A percentile compares a stretch with the other conserved stretches of the same genome.
phyloP scores from a whole-genome alignment of 2,888 invertebrate species.

The Dorcus hopei region DNA sequence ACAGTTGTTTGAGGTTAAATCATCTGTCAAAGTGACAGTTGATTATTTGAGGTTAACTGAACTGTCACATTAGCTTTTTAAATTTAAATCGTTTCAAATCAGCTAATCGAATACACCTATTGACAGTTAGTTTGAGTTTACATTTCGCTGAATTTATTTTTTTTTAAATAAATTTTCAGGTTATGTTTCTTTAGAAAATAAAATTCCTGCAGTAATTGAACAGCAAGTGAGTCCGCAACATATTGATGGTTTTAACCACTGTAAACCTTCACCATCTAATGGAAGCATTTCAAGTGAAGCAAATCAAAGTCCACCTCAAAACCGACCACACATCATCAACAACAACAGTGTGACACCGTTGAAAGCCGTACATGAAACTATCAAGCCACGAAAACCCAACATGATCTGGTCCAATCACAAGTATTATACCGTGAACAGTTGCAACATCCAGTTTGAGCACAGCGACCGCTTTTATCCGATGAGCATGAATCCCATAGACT shows the following conservation, averaged over 20 bases:
- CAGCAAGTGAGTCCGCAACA: too few relatives aligned
- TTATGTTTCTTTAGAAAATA: too few relatives aligned
- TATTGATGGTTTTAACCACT: not conserved
- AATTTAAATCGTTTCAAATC: too few relatives aligned
- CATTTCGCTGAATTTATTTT: too few relatives aligned
- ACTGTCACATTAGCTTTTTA: too few relatives aligned
- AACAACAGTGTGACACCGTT: not conserved
- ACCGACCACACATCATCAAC: not conserved
- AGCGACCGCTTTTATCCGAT: slow-evolving; percentile 44
- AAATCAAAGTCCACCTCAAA: not conserved
- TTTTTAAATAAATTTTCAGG: too few relatives aligned
- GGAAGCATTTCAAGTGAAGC: not conserved
- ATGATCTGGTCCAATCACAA: slow-evolving; percentile 33
- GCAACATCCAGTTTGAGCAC: slow-evolving; percentile 35
- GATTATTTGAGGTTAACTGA: too few relatives aligned
- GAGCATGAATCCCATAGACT: slow-evolving; percentile 39
- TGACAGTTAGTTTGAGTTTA: too few relatives aligned
- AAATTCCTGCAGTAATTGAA: too few relatives aligned
- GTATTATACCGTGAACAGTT: slow-evolving; percentile 42
- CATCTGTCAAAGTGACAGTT: too few relatives aligned
- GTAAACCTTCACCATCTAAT: not conserved
- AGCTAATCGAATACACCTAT: too few relatives aligned
- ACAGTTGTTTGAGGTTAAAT: too few relatives aligned
- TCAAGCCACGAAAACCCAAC: slow-evolving; percentile 18
- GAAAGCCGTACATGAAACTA: not conserved